Evolutionary conservation across 1,140 invertebrate genomes (phyloP), one percentile per base, ranked within the genome.

Genomic region (Lepidotrigona ventralis): DNA sequence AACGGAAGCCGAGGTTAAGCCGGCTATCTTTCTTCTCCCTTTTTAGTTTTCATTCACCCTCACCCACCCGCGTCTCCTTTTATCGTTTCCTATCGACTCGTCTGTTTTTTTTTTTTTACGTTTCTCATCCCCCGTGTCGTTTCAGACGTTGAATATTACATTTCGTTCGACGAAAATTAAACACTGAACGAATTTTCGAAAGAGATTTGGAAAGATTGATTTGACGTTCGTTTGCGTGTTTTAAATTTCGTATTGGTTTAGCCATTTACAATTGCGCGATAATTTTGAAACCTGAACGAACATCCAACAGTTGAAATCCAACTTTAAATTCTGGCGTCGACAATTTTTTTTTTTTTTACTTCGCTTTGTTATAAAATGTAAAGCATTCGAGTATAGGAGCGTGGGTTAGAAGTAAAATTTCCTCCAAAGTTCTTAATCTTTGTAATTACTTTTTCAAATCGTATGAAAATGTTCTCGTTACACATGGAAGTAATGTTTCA

Each of bases 1-100:
- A 77, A 77, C 63, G 81, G 66, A 71, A 46, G n/a, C 46, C 14
- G 80, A 76, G 64, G 66, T 83, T 83, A 78, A 83, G 66, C 66
- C 64, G 66, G 14, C 77, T 80, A 68, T 66, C 70, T 26, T 69
- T 51, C 33, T 26, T 15, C 39, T 21, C 6, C 17, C 14, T n/a
- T 64, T 23, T n/a, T 21, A 33, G 11, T 5, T 21, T 60, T 23
- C 14, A 12, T 15, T 29, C 39, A 46, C 29, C 14, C 1, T 2
- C 14, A 19, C 12, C 11, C 58, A 1, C 23, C 51, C 63, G 54
- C 51, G 2, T 19, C 21, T 58, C 6, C 39, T n/a, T 54, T 56
- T 23, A 51, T 53, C 58, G 26, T 26, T 54, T 21, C 26, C 29
- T 51, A 64, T 79, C 69, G 69, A 68, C 26, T 78, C 39, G 15